Base-by-base conservation (phyloP, 2,888 invertebrate genomes). In the Balanococcus diminutus region DNA sequence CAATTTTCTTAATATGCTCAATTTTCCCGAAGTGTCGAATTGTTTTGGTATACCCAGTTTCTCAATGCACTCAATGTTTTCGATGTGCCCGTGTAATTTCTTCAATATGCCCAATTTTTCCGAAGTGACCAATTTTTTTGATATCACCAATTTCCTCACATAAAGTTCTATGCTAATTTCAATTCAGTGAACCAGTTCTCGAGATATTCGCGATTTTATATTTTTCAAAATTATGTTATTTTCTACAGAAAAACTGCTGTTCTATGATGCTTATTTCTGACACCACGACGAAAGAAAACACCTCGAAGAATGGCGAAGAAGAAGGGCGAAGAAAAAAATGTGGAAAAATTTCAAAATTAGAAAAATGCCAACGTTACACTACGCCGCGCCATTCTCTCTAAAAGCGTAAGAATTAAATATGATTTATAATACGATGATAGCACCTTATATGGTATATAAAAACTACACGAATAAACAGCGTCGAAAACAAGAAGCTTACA, bases 401-500 rank as follows among this genome's bases (percentile, higher is more conserved):
- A 67, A 67, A 67, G 67, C 67, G 67, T 67, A 28, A 67, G 67
- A 67, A 67, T 67, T 67, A 67, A 67, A 67, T 67, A 67, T 67
- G 67, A 67, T 67, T 67, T 67, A 67, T n/a, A n/a, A n/a, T 67
- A 67, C 67, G 67, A 67, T 28, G 67, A 31, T 5, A 67, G 28
- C 67, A 67, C 67, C 67, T 67, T 67, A 67, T 28, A 67, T 67
- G 67, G 67, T 67, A 28, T 28, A 28, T 67, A 67, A 67, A 67
- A 67, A 67, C 67, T 67, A 67, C 67, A 67, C 67, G 67, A 67
- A 67, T 67, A 67, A 67, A 67, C 67, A 67, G 67, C 67, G 67
- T 28, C 28, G 67, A 67, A 67, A 67, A 67, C 67, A 67, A 67
- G 28, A 67, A 67, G 67, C 67, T 67, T 67, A 67, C 67, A 67